Evolutionary conservation across 2,797 vertebrate species (phyloP).

Genomic region (Sciurus carolinensis): DNA sequence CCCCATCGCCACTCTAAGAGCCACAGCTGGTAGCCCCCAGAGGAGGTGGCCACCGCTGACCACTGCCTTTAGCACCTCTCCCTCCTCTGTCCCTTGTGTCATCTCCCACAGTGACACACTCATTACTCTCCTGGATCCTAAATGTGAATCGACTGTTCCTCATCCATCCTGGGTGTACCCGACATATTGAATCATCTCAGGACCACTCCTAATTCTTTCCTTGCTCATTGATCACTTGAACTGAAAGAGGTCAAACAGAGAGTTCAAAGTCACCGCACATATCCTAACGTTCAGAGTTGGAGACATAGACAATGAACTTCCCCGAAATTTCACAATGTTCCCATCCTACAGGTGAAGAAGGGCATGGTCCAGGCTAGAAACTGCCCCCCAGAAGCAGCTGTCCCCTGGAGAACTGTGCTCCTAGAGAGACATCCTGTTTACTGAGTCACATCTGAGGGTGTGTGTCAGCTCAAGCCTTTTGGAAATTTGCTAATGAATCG

Average conservation of each 20-base stretch:
- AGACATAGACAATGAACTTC: neutral
- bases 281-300: neutral
- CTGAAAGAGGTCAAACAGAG: conserved; percentile 2
- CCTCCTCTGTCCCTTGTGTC: neutral
- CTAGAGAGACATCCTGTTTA: conserved; percentile 73
- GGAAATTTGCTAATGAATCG: conserved; percentile 80
- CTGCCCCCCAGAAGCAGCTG: neutral
- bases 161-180: conserved; percentile 46
- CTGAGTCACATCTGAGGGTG: conserved; percentile 71
- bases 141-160: neutral
- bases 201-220: conserved; percentile 49
- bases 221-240: conserved; percentile 8
- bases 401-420: conserved; percentile 38
- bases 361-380: neutral
- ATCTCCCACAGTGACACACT: neutral
- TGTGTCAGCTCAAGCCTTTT: conserved; percentile 61
- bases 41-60: neutral
- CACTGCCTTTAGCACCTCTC: neutral
- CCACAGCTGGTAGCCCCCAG: neutral
- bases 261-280: conserved; percentile 30
- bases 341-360: conserved; percentile 27
- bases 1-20: neutral
- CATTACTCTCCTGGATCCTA: neutral
- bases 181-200: conserved; percentile 59
- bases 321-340: neutral